These are phyloP conservation scores for Pelusios castaneus DNA, from an alignment of 2,113 vertebrate genomes.

Conservation along the genomic window DNA sequence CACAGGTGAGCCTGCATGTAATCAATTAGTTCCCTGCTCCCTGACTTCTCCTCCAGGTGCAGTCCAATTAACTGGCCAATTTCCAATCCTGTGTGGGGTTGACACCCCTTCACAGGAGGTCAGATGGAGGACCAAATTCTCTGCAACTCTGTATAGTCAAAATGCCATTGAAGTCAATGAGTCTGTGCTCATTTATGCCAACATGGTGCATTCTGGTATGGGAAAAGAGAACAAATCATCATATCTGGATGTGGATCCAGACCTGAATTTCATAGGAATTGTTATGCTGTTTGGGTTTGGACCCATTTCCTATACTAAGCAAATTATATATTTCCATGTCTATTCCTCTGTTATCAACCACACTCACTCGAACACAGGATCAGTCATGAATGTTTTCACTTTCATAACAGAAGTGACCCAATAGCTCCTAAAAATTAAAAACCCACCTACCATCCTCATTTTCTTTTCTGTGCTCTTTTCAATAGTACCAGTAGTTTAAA, in stretches of 20 bases:
- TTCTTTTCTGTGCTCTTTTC: background rate
- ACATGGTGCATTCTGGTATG: background rate
- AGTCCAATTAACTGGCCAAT: background rate
- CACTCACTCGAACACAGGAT: background rate
- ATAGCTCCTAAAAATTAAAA: background rate
- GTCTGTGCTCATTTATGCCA: background rate
- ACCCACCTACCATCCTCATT: background rate
- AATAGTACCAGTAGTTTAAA: background rate
- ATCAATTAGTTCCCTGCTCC: background rate
- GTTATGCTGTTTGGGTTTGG: background rate
- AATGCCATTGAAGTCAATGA: background rate
- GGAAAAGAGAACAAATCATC: background rate
- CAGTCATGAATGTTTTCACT: background rate
- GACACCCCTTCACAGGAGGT: background rate
- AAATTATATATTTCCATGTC: background rate
- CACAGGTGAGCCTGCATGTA: background rate
- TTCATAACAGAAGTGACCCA: background rate
- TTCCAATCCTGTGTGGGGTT: background rate
- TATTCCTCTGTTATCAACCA: background rate
- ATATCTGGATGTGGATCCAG: background rate
- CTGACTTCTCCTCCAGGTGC: background rate
- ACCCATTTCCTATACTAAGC: background rate
- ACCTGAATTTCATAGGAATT: background rate
- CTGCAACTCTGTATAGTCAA: background rate
- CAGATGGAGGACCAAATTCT: background rate